Base-by-base conservation (phyloP, 2,888 invertebrate genomes). In the Diploptera punctata region DNA sequence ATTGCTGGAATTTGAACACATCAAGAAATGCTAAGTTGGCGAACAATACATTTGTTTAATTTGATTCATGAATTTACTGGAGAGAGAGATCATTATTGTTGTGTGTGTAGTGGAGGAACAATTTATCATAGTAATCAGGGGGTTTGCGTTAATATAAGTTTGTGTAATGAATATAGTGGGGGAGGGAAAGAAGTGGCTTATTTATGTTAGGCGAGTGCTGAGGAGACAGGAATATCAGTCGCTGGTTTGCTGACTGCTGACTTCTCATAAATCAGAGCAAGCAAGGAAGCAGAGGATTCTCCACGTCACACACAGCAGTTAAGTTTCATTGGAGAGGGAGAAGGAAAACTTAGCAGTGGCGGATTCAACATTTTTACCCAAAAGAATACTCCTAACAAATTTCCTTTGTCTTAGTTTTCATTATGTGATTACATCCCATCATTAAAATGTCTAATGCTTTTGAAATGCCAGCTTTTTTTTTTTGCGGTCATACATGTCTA, bases 261-360 rank as follows among this genome's bases (percentile, higher is more conserved):
- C 65, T 65, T 47, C 44, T 26, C 47, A 65, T 65, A 65, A 65
- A 65, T 65, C 65, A 65, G 44, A 65, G 47, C 47, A 65, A 33
- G 21, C 43, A 26, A 44, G 57, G 26, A 26, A 57, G 57, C 29
- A n/a, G 57, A 26, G 57, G 57, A 57, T 57, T 57, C 24, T 57
- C 26, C n/a, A 57, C 26, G 57, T 29, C 26, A 57, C 57, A 57
- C 26, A 57, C 29, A 57, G 26, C 57, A 57, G 57, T 57, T 57
- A 52, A 52, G 52, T 52, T 52, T 52, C 52, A 52, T 52, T 52
- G 52, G 52, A 52, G 52, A 52, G 52, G 19, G 52, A 52, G 52
- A 38, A 13, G 52, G 7, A 49, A 18, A 21, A 49, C 49, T 49
- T 2, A 10, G 52, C 57, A 57, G 57, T 57, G 57, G 57, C 57